Conservation (phyloP, 2,797 vertebrate genomes). For the Hemitrygon akajei region DNA sequence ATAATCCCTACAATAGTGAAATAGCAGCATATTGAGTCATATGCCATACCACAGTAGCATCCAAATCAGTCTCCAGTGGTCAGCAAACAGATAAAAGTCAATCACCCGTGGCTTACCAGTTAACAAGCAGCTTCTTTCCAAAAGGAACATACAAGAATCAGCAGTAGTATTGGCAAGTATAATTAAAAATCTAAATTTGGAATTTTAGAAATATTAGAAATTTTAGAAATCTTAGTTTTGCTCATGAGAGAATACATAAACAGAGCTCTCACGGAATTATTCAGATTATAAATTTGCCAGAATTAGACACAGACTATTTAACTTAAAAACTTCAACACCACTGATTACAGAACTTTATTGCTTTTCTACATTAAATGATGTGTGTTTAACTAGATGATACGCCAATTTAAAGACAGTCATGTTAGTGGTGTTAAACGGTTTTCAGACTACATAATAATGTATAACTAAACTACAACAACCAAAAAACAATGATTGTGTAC, state of each 20-base stretch:
- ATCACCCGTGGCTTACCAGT: slow-evolving; percentile 49
- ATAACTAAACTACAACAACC: neutral
- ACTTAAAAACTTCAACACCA: neutral
- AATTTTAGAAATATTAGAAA: slow-evolving; percentile 9
- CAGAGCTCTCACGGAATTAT: neutral
- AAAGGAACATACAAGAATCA: neutral
- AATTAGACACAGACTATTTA: neutral
- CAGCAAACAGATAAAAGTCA: slow-evolving; percentile 44
- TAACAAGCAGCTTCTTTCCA: slow-evolving; percentile 39
- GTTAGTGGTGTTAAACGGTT: neutral
- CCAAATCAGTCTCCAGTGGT: slow-evolving; percentile 59
- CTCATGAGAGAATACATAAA: neutral
- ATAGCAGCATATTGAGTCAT: slow-evolving; percentile 49
- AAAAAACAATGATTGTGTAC: neutral
- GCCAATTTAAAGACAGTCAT: neutral
- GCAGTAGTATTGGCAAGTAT: neutral
- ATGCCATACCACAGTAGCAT: slow-evolving; percentile 50
- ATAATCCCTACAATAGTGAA: slow-evolving; percentile 43
- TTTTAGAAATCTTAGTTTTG: neutral
- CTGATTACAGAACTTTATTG: neutral
- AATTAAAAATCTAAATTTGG: neutral
- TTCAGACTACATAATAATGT: neutral
- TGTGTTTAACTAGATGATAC: too few relatives aligned
- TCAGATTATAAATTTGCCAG: neutral
- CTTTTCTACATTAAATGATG: neutral